Conservation (phyloP, 2,113 vertebrate species). For the Aythya baeri region DNA sequence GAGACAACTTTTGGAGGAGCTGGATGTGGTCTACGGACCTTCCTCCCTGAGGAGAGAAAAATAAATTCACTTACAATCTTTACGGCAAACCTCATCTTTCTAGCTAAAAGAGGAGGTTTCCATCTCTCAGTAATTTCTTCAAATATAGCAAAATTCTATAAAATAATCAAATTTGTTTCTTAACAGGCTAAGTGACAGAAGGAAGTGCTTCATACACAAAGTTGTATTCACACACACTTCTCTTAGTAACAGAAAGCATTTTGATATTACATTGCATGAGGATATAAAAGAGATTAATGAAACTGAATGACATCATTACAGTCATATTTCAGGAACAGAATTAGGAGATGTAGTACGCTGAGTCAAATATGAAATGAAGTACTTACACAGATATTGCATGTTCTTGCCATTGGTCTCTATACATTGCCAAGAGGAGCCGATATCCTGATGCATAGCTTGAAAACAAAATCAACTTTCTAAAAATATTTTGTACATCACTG, state of each 20-base stretch:
- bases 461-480: neutral
- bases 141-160: constrained; percentile 19
- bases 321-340: neutral
- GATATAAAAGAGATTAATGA: constrained; percentile 2
- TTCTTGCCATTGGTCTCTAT: neutral
- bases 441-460: neutral
- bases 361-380: neutral
- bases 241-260: constrained; percentile 20
- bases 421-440: neutral
- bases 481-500: neutral
- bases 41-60: constrained; percentile 42
- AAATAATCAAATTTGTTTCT: constrained; percentile 27
- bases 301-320: constrained; percentile 19
- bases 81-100: neutral
- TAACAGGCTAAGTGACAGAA: neutral
- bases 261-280: constrained; percentile 11
- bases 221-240: neutral
- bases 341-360: neutral
- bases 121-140: constrained; percentile 23
- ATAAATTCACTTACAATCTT: constrained; percentile 39
- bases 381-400: neutral
- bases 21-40: neutral
- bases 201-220: neutral
- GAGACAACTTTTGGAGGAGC: neutral
- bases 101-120: neutral